Conservation (phyloP, 2,797 vertebrate genomes). For the Antrozous pallidus region DNA sequence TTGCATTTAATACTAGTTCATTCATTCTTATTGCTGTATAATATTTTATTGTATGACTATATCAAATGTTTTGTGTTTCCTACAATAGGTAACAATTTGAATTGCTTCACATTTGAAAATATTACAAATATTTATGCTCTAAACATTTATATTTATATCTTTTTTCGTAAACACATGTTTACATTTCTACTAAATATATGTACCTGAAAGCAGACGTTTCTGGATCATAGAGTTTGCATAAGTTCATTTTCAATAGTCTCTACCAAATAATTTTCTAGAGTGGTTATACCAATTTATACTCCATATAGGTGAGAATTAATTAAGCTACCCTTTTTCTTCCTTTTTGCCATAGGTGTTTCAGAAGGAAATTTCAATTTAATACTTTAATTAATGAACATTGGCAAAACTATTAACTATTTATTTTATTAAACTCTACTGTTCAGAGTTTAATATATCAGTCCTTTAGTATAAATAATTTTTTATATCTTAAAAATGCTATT, state of each 20-base stretch:
- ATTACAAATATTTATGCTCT: neutral
- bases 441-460: neutral
- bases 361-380: neutral
- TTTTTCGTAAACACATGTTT: neutral
- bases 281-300: neutral
- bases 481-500: neutral
- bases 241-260: neutral
- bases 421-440: neutral
- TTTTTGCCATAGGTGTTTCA: neutral
- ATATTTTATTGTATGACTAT: neutral
- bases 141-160: neutral
- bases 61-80: neutral
- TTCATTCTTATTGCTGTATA: neutral
- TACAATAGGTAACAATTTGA: neutral
- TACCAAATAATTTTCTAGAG: neutral
- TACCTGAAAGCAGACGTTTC: neutral
- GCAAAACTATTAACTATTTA: neutral
- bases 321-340: neutral
- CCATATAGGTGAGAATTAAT: neutral
- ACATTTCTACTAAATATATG: neutral
- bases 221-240: neutral
- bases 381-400: neutral
- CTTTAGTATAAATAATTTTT: constrained; percentile 7
- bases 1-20: neutral
- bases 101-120: neutral